Base-by-base conservation (phyloP, 2,888 invertebrate genomes). In the Sarcophaga carnaria region DNA sequence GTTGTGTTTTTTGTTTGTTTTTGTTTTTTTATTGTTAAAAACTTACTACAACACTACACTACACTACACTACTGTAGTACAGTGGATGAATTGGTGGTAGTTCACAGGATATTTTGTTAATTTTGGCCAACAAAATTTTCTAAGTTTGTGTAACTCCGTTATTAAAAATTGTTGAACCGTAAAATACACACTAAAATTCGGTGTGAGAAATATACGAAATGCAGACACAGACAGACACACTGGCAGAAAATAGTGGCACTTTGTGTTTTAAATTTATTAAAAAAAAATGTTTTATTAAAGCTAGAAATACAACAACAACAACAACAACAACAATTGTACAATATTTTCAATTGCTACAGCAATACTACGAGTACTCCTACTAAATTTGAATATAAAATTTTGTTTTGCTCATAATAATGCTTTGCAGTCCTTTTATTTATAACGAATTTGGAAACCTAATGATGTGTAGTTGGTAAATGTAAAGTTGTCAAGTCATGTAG, bases 121-220 rank as follows among this genome's bases (percentile, higher is more conserved):
- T n/a, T 11, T 81, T 45, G 17, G 17, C 27, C 45, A 47, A 74
- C 2, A 79, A 20, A 25, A 17, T 12, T 49, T 72, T 71, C 37
- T 10, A 10, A 10, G 14, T 22, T 22, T 60, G 25, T 25, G 45
- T 62, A 69, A 67, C 25, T 69, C 60, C 37, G 45, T 17, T 76
- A 49, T 66, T 72, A 80, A 80, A 82, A 82, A 82, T 81, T 82
- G 81, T 80, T 88, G 86, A 82, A 88, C 86, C 84, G 74, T 82
- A 77, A 86, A 86, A 83, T 81, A 82, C 80, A 71, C 47, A 59
- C 63, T 81, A 60, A 83, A 10, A 45, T 54, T 37, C 37, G 8
- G 8, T 14, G 54, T 54, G 54, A 54, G 17, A 54, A 37, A 37
- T 37, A 37, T 37, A 37, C 37, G 37, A 10, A 54, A 54, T 12